These are phyloP conservation scores for Gymnothorax javanicus DNA, from an alignment of 2,797 vertebrate genomes.

Conservation along the genomic window DNA sequence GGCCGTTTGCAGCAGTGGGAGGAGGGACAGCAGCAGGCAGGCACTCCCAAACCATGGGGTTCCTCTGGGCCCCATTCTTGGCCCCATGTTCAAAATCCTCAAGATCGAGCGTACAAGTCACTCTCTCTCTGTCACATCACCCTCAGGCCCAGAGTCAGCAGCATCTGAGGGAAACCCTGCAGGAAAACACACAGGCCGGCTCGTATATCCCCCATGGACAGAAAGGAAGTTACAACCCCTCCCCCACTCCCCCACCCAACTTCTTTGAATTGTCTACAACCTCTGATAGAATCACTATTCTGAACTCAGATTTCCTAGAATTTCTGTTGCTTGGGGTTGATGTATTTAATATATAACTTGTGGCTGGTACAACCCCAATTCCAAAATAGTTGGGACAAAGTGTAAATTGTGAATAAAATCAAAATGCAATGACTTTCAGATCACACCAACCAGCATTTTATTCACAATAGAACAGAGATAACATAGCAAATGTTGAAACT, in stretches of 20 bases:
- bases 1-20: constrained; percentile 33
- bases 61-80: neutral
- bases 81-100: constrained; percentile 45
- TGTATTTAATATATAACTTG: neutral
- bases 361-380: neutral
- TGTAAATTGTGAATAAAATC: no score
- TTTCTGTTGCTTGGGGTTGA: neutral
- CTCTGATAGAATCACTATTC: neutral
- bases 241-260: no score
- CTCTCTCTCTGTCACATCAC: constrained; percentile 52
- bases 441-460: no score
- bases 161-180: constrained; percentile 31
- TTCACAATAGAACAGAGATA: no score
- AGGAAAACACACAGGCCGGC: neutral
- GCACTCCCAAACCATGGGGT: neutral
- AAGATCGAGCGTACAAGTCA: constrained; percentile 11
- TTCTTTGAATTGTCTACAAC: constrained; percentile 5
- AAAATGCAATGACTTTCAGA: no score
- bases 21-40: constrained; percentile 33
- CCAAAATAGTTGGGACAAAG: no score
- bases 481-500: no score
- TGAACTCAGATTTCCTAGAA: neutral
- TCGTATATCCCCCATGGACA: neutral
- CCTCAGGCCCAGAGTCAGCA: constrained; percentile 34
- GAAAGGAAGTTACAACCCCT: neutral